phyloP scores from a whole-genome alignment of 1,140 invertebrate genomes.

The Zaprionus gabonicus region DNA sequence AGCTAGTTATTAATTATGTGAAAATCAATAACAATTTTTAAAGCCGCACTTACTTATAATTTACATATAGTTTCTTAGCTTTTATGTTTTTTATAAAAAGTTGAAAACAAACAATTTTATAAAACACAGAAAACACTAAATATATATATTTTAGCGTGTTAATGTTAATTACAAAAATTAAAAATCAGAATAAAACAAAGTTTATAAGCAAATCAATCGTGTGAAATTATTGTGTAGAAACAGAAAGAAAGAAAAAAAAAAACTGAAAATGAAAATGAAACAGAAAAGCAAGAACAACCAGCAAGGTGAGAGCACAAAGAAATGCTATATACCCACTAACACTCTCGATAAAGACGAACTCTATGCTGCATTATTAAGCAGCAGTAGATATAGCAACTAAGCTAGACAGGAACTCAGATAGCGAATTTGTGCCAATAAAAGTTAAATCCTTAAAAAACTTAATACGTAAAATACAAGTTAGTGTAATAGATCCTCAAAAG shows the following conservation, averaged over 20 bases:
- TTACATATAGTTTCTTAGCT: constrained; percentile 60
- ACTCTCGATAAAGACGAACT: neutral
- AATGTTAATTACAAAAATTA: constrained; percentile 62
- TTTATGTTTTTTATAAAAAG: constrained; percentile 66
- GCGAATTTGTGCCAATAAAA: constrained; percentile 73
- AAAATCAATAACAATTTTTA: constrained; percentile 40
- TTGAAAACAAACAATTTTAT: constrained; percentile 74
- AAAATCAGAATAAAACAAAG: constrained; percentile 63
- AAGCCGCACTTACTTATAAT: constrained; percentile 55
- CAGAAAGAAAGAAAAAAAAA: constrained; percentile 12
- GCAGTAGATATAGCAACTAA: constrained; percentile 14
- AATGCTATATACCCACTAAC: neutral
- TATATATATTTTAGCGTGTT: constrained; percentile 69
- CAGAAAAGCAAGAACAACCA: constrained; percentile 1
- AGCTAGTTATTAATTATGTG: constrained; percentile 39
- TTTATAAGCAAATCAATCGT: constrained; percentile 59
- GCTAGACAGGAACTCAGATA: constrained; percentile 41
- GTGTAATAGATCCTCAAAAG: neutral
- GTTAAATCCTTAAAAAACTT: constrained; percentile 31
- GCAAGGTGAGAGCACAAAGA: constrained; percentile 12
- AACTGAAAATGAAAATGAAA: neutral
- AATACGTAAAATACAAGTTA: constrained; percentile 40
- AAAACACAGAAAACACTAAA: constrained; percentile 50
- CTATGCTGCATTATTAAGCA: constrained; percentile 2
- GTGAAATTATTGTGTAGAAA: constrained; percentile 66